Evolutionary conservation across 2,888 invertebrate genomes (phyloP).

Genomic region (Amiota minor): DNA sequence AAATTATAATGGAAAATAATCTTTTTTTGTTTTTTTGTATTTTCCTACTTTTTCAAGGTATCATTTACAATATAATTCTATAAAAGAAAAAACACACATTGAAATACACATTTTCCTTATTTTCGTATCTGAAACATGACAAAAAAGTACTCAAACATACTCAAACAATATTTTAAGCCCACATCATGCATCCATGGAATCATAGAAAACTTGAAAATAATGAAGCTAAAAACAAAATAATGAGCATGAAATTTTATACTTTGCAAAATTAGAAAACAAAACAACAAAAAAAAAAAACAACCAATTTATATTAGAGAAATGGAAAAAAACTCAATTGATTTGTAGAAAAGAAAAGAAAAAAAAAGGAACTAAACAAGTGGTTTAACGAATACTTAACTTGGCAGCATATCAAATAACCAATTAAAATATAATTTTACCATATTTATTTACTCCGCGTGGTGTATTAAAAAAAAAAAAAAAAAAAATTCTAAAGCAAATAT

Average conservation of each 20-base stretch:
- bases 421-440: background rate
- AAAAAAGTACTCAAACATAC: background rate
- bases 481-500: no score
- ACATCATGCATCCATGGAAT: constrained; percentile 15
- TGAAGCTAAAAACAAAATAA: constrained; percentile 5
- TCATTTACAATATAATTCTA: no score
- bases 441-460: background rate
- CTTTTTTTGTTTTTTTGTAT: no score
- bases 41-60: no score
- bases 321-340: background rate
- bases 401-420: constrained; percentile 12
- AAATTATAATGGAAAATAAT: no score
- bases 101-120: no score
- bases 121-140: background rate
- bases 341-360: background rate
- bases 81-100: no score
- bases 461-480: background rate
- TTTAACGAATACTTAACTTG: no score
- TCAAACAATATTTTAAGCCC: no score
- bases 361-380: background rate
- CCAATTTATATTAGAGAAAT: background rate
- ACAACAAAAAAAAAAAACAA: constrained; percentile 22
- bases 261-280: constrained; percentile 50
- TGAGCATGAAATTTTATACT: constrained; percentile 56
- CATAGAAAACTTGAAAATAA: background rate